A percentile compares a stretch with the other conserved stretches of the same genome.
These are phyloP conservation scores for Dasypogon diadema DNA, from an alignment of 2,888 invertebrate species.

Conservation along the genomic window DNA sequence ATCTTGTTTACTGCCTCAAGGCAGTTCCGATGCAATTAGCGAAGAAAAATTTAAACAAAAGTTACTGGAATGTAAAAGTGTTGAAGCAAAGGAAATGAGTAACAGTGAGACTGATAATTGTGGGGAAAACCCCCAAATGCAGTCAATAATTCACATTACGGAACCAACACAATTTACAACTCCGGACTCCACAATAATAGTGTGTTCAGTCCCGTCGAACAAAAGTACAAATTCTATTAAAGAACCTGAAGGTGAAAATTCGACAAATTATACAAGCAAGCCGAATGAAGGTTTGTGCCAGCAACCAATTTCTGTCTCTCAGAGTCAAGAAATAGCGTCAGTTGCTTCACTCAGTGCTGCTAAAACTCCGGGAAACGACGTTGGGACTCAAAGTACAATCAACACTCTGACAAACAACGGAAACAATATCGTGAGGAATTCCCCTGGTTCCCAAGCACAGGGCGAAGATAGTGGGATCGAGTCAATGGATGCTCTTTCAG, in stretches of 20 bases:
- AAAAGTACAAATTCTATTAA: slow-evolving; percentile 39
- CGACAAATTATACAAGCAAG: slow-evolving; percentile 10
- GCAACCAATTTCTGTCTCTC: neutral
- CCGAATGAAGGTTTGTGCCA: neutral
- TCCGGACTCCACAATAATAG: neutral
- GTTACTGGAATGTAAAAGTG: slow-evolving; percentile 65
- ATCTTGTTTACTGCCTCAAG: slow-evolving; percentile 66
- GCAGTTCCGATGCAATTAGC: slow-evolving; percentile 68
- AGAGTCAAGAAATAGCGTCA: slow-evolving; percentile 15
- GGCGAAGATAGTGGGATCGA: slow-evolving; percentile 94
- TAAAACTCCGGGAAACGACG: slow-evolving; percentile 17
- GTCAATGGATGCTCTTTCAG: slow-evolving; percentile 93
- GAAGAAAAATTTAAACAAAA: slow-evolving; percentile 74
- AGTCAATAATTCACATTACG: neutral
- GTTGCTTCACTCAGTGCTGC: neutral
- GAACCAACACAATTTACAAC: neutral
- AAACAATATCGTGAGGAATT: slow-evolving; percentile 62
- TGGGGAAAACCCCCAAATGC: neutral
- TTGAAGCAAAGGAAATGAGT: slow-evolving; percentile 47
- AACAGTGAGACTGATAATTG: slow-evolving; percentile 20
- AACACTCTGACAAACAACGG: slow-evolving; percentile 48
- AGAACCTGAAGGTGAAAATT: neutral
- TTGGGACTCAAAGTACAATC: slow-evolving; percentile 47
- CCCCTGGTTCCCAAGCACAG: slow-evolving; percentile 72
- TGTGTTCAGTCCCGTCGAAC: slow-evolving; percentile 7